phyloP scores from a whole-genome alignment of 2,113 vertebrate genomes.

The Psophia crepitans region DNA sequence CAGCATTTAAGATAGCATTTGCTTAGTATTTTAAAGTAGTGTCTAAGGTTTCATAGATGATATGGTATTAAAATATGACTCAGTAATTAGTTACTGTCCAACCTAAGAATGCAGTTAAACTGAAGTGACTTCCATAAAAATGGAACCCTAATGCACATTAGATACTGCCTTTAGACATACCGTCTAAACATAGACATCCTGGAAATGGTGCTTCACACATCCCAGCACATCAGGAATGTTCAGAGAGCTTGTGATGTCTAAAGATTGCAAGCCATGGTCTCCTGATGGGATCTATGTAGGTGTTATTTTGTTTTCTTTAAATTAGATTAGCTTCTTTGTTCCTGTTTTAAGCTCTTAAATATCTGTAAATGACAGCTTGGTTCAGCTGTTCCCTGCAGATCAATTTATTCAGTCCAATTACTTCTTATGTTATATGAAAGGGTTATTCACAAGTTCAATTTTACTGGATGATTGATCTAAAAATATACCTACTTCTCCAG shows the following conservation, averaged over 20 bases:
- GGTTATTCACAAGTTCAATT: background rate
- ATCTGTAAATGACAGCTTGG: background rate
- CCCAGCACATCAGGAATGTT: background rate
- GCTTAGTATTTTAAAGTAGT: background rate
- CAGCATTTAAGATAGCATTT: background rate
- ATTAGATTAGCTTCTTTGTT: background rate
- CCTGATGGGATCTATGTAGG: background rate
- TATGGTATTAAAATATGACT: background rate
- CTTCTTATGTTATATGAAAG: background rate
- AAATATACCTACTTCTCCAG: background rate
- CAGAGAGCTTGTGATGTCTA: background rate
- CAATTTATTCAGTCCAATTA: background rate
- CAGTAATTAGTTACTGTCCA: background rate
- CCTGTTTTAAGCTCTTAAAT: background rate
- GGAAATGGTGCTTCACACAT: background rate
- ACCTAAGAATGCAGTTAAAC: background rate
- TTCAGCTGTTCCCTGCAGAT: background rate
- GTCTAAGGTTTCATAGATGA: background rate
- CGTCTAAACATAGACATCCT: background rate
- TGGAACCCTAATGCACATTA: background rate
- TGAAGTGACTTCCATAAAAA: background rate
- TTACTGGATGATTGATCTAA: background rate
- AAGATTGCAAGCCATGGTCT: background rate
- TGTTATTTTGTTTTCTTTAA: background rate
- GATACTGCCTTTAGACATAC: background rate